phyloP scores from a whole-genome alignment of 2,113 vertebrate genomes.

The Tychaedon coryphoeus region DNA sequence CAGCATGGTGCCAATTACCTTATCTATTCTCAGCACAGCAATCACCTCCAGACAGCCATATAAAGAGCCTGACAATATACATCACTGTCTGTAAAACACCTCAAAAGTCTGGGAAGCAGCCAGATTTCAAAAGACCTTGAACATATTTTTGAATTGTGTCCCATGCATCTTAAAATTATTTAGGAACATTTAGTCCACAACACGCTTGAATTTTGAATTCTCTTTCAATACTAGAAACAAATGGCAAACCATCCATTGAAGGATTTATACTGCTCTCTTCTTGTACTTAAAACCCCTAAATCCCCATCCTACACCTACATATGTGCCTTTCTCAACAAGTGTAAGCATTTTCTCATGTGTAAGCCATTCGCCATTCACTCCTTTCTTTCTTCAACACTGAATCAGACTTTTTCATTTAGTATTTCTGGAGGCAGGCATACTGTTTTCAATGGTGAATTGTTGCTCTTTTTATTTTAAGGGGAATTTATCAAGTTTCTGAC shows the following conservation, averaged over 20 bases:
- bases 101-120: background rate
- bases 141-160: background rate
- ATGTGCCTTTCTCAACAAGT: background rate
- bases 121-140: constrained; percentile 24
- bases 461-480: background rate
- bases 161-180: background rate
- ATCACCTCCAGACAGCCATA: background rate
- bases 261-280: background rate
- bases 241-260: background rate
- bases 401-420: background rate
- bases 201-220: background rate
- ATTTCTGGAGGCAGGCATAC: background rate
- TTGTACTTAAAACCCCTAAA: background rate
- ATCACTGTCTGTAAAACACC: background rate
- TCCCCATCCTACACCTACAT: background rate
- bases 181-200: background rate
- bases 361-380: background rate
- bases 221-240: background rate
- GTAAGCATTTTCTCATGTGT: background rate
- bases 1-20: constrained; percentile 36
- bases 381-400: background rate
- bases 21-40: constrained; percentile 26
- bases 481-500: background rate
- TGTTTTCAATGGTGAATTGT: background rate
- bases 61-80: background rate